These are phyloP conservation scores for Aphelenchoides fujianensis DNA, from an alignment of 1,140 invertebrate genomes.

Conservation along the genomic window DNA sequence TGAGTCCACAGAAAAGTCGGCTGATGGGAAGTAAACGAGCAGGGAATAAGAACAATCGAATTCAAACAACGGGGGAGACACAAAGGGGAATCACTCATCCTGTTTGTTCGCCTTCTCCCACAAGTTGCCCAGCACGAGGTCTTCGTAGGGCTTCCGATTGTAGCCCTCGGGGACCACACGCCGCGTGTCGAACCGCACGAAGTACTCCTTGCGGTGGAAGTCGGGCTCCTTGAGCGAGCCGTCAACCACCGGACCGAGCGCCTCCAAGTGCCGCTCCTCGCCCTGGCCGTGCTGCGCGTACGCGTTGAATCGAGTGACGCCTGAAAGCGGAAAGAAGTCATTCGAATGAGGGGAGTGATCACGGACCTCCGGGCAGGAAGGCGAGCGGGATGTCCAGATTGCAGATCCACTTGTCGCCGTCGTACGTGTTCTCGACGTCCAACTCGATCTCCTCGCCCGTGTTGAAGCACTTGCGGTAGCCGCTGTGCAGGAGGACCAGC, in stretches of 20 bases:
- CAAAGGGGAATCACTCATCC: background rate
- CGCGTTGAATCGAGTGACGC: conserved; percentile 67
- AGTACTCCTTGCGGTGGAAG: conserved; percentile 62
- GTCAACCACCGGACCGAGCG: conserved; percentile 65
- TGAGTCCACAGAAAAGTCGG: background rate
- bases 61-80: no score
- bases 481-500: conserved; percentile 55
- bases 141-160: conserved; percentile 52
- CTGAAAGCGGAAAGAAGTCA: conserved; percentile 52
- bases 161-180: conserved; percentile 55
- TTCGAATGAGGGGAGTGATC: background rate
- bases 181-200: conserved; percentile 43
- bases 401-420: conserved; percentile 53
- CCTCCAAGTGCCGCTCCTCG: conserved; percentile 64
- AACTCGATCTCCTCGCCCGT: conserved; percentile 57
- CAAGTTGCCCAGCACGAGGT: conserved; percentile 58
- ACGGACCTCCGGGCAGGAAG: conserved; percentile 57
- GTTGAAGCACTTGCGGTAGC: conserved; percentile 53
- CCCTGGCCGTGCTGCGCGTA: conserved; percentile 68
- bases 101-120: conserved; percentile 41
- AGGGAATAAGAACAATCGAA: background rate
- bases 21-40: background rate
- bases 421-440: conserved; percentile 48
- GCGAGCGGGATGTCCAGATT: conserved; percentile 60
- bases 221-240: conserved; percentile 64